These are phyloP conservation scores for Megamerina dolium DNA, from an alignment of 2,888 invertebrate genomes.

Conservation along the genomic window DNA sequence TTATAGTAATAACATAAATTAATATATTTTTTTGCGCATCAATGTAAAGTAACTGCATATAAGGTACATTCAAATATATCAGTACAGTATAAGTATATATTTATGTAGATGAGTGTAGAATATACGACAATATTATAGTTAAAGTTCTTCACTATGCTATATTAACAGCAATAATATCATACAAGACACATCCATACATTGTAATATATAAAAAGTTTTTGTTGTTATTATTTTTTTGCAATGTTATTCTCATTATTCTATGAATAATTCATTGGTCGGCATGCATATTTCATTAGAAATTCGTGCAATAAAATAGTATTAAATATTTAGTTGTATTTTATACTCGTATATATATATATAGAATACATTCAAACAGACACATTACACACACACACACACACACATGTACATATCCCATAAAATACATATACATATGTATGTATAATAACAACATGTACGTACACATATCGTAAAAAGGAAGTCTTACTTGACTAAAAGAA, in stretches of 20 bases:
- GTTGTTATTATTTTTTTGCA: constrained; percentile 4
- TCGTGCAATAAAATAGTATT: constrained; percentile 48
- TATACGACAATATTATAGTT: too few species aligned
- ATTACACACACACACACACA: background rate
- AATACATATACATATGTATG: background rate
- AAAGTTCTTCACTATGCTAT: too few species aligned
- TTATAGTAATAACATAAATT: too few species aligned
- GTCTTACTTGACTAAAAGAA: too few species aligned
- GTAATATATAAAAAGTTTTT: too few species aligned
- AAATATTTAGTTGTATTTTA: constrained; percentile 43
- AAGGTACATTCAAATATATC: background rate
- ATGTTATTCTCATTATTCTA: constrained; percentile 37
- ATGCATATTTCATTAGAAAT: constrained; percentile 48
- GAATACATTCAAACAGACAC: background rate
- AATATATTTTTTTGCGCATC: too few species aligned
- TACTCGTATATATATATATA: constrained; percentile 14
- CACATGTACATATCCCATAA: constrained; percentile 4
- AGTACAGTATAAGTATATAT: background rate
- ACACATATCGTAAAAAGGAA: too few species aligned
- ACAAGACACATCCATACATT: too few species aligned
- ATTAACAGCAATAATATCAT: too few species aligned
- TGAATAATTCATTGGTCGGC: constrained; percentile 47
- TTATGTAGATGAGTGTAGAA: too few species aligned
- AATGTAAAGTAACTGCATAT: background rate
- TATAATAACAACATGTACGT: too few species aligned